phyloP scores from a whole-genome alignment of 1,140 invertebrate genomes.

The Drosophila guanche region DNA sequence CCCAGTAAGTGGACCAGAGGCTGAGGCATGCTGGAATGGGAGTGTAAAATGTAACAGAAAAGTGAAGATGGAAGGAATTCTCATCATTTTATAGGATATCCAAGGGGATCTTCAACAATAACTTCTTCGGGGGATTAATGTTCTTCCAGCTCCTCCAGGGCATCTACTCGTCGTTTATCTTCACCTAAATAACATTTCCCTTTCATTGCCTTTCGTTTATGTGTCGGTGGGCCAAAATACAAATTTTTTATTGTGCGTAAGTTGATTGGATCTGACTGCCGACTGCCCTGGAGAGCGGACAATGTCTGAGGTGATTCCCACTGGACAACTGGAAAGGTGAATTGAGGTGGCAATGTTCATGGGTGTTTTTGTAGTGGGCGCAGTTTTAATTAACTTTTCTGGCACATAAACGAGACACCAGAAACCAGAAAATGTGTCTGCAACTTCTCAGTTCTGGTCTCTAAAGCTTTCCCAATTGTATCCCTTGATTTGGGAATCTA shows the following conservation, averaged over 20 bases:
- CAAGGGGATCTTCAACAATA: too few species aligned
- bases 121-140: too few species aligned
- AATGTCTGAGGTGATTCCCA: too few species aligned
- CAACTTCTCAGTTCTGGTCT: too few species aligned
- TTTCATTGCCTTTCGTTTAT: conserved; percentile 59
- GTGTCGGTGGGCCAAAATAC: conserved; percentile 47
- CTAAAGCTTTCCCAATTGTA: too few species aligned
- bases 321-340: neutral
- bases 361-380: conserved; percentile 66
- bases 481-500: too few species aligned
- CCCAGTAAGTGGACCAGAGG: neutral
- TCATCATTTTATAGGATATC: too few species aligned
- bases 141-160: conserved; percentile 23
- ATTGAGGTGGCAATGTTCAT: neutral
- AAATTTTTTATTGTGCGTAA: conserved; percentile 73
- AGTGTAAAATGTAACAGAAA: too few species aligned
- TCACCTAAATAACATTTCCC: neutral
- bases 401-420: conserved; percentile 59
- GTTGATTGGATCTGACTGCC: conserved; percentile 68
- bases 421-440: too few species aligned
- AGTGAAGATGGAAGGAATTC: too few species aligned
- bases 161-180: neutral
- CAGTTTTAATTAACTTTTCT: conserved; percentile 73
- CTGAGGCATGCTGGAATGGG: neutral
- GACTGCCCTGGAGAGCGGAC: conserved; percentile 5